Percentiles rank a stretch among this genome's conserved stretches.
Conservation (phyloP, 1,140 invertebrate species). For the Charaxes varanes region DNA sequence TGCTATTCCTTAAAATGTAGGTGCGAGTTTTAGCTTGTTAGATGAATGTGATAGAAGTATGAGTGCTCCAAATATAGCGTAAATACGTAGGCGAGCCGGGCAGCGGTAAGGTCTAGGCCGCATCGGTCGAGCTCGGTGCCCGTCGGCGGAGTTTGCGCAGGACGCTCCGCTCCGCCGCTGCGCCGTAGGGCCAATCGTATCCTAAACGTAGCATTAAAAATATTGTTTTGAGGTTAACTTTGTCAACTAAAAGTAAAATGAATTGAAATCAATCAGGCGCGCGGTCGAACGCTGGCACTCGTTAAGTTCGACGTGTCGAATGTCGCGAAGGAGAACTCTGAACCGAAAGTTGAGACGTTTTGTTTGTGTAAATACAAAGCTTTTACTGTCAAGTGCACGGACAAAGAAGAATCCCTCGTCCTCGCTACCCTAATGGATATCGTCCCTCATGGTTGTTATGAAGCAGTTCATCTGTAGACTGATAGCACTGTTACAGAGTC, state of each 20-base stretch:
- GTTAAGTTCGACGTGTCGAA: constrained; percentile 51
- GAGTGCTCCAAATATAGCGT: background rate
- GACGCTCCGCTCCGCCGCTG: constrained; percentile 31
- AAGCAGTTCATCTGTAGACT: constrained; percentile 32
- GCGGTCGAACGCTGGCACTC: constrained; percentile 26
- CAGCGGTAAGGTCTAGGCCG: constrained; percentile 9
- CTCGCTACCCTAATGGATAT: constrained; percentile 40
- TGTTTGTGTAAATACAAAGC: constrained; percentile 73
- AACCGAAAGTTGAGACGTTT: constrained; percentile 65
- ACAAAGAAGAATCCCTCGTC: constrained; percentile 61
- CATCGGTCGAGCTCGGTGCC: constrained; percentile 17
- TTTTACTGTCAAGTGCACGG: constrained; percentile 70
- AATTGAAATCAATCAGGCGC: constrained; percentile 35
- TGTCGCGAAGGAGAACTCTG: constrained; percentile 63
- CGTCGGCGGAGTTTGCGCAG: constrained; percentile 49
- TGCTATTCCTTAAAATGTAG: background rate
- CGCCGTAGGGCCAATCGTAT: constrained; percentile 53
- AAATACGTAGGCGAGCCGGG: constrained; percentile 5
- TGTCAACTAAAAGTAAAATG: constrained; percentile 35
- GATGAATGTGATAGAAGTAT: background rate
- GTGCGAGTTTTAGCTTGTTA: background rate
- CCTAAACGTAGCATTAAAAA: constrained; percentile 64
- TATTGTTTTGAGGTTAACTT: constrained; percentile 71
- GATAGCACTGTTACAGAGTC: constrained; percentile 22
- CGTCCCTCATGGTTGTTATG: constrained; percentile 38